A percentile compares a stretch with the other conserved stretches of the same genome.
Conservation (phyloP, 2,888 invertebrate species). For the Dinocampus coccinellae region DNA sequence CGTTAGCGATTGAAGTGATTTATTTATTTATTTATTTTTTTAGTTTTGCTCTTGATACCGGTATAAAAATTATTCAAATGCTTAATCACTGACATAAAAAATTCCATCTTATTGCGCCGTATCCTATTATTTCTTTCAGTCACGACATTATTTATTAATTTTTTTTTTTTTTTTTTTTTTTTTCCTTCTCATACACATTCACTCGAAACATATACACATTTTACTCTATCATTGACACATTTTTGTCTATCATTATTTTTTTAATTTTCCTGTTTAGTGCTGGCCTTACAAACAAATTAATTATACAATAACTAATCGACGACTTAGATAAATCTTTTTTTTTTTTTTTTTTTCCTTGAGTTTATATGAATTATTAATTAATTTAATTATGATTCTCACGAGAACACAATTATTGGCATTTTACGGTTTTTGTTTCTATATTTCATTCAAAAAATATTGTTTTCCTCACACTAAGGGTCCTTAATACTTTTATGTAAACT, state of each 20-base stretch:
- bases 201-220: constrained; percentile 27
- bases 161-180: background rate
- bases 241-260: constrained; percentile 37
- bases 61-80: constrained; percentile 31
- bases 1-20: constrained; percentile 1
- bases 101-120: background rate
- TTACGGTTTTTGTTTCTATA: constrained; percentile 44
- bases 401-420: constrained; percentile 66
- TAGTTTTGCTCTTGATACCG: constrained; percentile 1
- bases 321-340: constrained; percentile 57
- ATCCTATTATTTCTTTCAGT: too few species aligned
- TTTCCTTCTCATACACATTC: constrained; percentile 1
- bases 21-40: background rate
- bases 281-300: constrained; percentile 53
- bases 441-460: constrained; percentile 58
- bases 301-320: constrained; percentile 60
- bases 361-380: constrained; percentile 60
- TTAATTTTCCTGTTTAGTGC: constrained; percentile 43
- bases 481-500: constrained; percentile 53
- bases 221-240: constrained; percentile 32
- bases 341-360: constrained; percentile 40
- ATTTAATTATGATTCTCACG: constrained; percentile 63
- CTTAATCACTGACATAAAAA: constrained; percentile 21
- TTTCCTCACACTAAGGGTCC: constrained; percentile 43
- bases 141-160: too few species aligned